A percentile compares a stretch with the other conserved stretches of the same genome.
phyloP scores from a whole-genome alignment of 1,140 invertebrate genomes.

The Neodiprion lecontei region DNA sequence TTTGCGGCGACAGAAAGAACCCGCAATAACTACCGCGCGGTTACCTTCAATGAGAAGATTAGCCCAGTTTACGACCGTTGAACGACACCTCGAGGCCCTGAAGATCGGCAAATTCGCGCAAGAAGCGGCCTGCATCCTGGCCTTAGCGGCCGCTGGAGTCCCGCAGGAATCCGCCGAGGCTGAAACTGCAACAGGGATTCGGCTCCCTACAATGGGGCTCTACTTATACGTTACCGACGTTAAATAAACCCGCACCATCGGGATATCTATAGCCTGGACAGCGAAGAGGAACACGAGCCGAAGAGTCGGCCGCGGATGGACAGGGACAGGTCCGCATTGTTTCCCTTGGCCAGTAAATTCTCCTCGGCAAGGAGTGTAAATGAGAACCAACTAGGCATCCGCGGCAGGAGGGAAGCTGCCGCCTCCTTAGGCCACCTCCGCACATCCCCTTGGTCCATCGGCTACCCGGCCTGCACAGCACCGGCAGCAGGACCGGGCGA shows the following conservation, averaged over 20 bases:
- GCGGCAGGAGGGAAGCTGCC: conserved; percentile 21
- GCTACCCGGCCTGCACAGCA: conserved; percentile 28
- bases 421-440: conserved; percentile 31
- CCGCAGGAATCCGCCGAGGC: not conserved
- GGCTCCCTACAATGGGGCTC: conserved; percentile 1
- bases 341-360: conserved; percentile 60
- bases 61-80: too few species aligned
- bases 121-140: too few species aligned
- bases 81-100: too few species aligned
- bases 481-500: conserved; percentile 26
- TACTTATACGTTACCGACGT: not conserved
- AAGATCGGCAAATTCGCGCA: too few species aligned
- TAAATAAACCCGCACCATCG: not conserved
- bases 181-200: not conserved
- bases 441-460: not conserved
- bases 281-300: conserved; percentile 47
- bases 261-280: conserved; percentile 51
- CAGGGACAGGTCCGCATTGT: conserved; percentile 61
- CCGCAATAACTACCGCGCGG: too few species aligned
- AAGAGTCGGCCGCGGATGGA: conserved; percentile 56
- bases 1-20: too few species aligned
- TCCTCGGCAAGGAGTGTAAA: conserved; percentile 55
- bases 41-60: too few species aligned
- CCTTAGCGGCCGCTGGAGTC: not conserved
- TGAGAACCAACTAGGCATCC: conserved; percentile 43